These are phyloP conservation scores for Mechanitis messenoides DNA, from an alignment of 2,888 invertebrate genomes.

Conservation along the genomic window DNA sequence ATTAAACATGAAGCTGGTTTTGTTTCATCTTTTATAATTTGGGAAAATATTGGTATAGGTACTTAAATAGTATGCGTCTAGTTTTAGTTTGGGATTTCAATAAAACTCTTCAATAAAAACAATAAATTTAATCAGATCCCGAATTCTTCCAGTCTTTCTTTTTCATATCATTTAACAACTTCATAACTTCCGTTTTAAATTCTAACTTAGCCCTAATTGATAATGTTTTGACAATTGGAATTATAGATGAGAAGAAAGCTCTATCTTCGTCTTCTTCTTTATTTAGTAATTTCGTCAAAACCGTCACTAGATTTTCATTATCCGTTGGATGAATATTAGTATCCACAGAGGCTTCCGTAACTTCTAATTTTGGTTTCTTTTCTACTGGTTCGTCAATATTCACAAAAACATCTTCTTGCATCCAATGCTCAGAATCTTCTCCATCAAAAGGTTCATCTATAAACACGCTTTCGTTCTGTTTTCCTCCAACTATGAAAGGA, in stretches of 20 bases:
- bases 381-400: slow-evolving; percentile 38
- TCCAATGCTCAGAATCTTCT: slow-evolving; percentile 42
- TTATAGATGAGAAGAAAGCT: slow-evolving; percentile 57
- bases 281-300: slow-evolving; percentile 49
- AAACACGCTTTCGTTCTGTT: slow-evolving; percentile 26
- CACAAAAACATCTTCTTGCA: slow-evolving; percentile 39
- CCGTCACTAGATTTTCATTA: slow-evolving; percentile 37
- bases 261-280: slow-evolving; percentile 60
- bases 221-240: slow-evolving; percentile 50
- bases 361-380: slow-evolving; percentile 28
- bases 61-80: no score
- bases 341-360: slow-evolving; percentile 13
- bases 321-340: slow-evolving; percentile 7
- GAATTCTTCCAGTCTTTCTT: slow-evolving; percentile 32
- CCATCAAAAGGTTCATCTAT: slow-evolving; percentile 18
- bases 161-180: slow-evolving; percentile 43
- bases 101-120: no score
- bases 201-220: slow-evolving; percentile 48
- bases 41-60: no score
- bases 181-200: slow-evolving; percentile 56
- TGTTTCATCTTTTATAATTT: no score
- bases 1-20: no score
- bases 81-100: no score
- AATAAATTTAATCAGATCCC: slow-evolving; percentile 11
- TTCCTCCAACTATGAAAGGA: slow-evolving; percentile 31